A percentile compares a stretch with the other conserved stretches of the same genome.
Evolutionary conservation across 2,797 vertebrate species (phyloP).

Genomic region (Coendou prehensilis): DNA sequence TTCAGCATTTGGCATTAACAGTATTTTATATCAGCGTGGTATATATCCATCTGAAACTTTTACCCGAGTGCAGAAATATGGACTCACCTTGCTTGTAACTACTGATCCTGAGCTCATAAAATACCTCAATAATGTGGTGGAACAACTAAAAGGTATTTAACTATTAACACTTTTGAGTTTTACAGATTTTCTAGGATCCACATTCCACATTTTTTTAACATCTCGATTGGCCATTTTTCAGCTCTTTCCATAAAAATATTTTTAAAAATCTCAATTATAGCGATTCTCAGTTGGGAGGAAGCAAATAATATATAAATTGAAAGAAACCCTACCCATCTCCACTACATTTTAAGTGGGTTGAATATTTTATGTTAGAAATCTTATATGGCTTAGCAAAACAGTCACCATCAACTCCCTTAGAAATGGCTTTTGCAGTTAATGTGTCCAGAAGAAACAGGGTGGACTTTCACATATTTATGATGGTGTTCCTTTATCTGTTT

Average conservation of each 20-base stretch:
- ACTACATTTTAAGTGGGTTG: not conserved
- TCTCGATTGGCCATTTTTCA: not conserved
- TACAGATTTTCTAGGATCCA: not conserved
- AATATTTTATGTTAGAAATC: not conserved
- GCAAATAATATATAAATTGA: not conserved
- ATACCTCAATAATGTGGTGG: slow-evolving; percentile 95
- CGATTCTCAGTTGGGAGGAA: not conserved
- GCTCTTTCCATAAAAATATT: not conserved
- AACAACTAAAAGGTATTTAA: slow-evolving; percentile 95
- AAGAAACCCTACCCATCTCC: not conserved
- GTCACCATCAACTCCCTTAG: not conserved
- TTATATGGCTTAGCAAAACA: not conserved
- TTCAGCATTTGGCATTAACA: slow-evolving; percentile 97
- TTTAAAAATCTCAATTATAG: not conserved
- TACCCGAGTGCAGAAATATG: slow-evolving; percentile 95
- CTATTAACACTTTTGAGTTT: not conserved
- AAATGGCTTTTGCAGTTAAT: not conserved
- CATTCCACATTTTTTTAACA: not conserved
- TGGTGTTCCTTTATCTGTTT: not conserved
- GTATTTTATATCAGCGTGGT: slow-evolving; percentile 97
- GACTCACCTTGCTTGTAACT: slow-evolving; percentile 95
- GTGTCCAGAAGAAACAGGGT: not conserved
- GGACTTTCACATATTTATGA: not conserved
- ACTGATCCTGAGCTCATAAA: slow-evolving; percentile 94
- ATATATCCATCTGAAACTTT: slow-evolving; percentile 98